phyloP scores from a whole-genome alignment of 2,797 vertebrate genomes.

The Hypotaenidia okinawae region DNA sequence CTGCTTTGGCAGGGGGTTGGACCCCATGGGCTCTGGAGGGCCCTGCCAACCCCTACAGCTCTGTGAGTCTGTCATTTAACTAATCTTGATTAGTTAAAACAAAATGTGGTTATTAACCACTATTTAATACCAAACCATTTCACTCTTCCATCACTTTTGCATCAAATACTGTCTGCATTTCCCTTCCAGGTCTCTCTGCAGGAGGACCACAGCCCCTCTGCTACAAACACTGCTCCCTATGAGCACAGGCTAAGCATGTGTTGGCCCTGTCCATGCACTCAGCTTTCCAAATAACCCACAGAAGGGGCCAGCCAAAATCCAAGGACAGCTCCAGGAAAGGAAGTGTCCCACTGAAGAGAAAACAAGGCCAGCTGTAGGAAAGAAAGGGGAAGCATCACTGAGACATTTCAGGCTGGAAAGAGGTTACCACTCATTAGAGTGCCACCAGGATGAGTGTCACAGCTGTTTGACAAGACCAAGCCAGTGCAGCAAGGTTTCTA shows the following conservation, averaged over 20 bases:
- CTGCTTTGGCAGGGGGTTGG: too few relatives aligned
- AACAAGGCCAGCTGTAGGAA: slow-evolving; percentile 34
- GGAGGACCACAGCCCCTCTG: background rate
- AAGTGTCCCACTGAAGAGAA: slow-evolving; percentile 34
- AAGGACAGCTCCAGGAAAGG: background rate
- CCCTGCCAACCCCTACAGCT: too few relatives aligned
- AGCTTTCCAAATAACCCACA: background rate
- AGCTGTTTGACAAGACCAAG: slow-evolving; percentile 46
- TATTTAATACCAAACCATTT: background rate
- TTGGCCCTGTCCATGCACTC: background rate
- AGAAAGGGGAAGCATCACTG: slow-evolving; percentile 24
- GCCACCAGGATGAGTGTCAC: slow-evolving; percentile 5
- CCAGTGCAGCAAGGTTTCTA: background rate
- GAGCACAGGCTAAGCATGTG: background rate
- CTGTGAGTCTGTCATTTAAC: too few relatives aligned
- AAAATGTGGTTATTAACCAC: background rate
- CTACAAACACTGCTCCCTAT: background rate
- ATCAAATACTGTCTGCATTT: background rate
- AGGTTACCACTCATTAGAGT: slow-evolving; percentile 38
- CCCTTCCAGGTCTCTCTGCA: background rate
- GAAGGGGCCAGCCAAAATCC: slow-evolving; percentile 20
- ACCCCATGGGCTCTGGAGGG: too few relatives aligned
- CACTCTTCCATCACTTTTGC: background rate
- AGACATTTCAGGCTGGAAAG: slow-evolving; percentile 40
- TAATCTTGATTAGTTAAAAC: background rate